Evolutionary conservation across 2,113 vertebrate genomes (phyloP).

Genomic region (Phaethornis superciliosus): DNA sequence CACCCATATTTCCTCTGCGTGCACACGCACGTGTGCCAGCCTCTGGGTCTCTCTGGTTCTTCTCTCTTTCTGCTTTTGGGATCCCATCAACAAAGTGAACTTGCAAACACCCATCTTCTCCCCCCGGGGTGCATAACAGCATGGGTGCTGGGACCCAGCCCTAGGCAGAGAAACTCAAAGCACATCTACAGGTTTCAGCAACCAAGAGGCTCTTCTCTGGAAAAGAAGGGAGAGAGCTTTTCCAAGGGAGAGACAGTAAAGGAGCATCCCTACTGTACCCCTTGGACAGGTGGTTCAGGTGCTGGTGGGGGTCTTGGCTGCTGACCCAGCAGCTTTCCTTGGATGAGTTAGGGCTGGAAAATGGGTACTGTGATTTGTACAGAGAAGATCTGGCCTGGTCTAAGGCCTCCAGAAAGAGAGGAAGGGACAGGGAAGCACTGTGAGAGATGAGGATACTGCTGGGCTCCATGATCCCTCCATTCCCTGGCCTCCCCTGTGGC

Average conservation of each 20-base stretch:
- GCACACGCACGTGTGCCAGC: neutral
- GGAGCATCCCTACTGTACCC: neutral
- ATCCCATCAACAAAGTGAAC: neutral
- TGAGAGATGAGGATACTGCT: neutral
- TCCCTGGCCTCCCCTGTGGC: neutral
- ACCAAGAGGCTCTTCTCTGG: neutral
- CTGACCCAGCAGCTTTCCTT: neutral
- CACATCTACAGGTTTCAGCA: neutral
- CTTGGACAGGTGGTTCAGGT: neutral
- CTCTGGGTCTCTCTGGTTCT: neutral
- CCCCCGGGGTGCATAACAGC: accelerated
- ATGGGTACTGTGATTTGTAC: neutral
- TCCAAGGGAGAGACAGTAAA: neutral
- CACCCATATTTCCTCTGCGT: neutral
- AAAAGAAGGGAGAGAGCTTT: neutral
- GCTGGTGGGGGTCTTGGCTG: neutral
- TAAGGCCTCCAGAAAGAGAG: neutral
- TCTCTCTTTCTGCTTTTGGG: neutral
- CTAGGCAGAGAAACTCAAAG: neutral
- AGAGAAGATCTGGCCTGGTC: neutral
- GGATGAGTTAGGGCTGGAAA: neutral
- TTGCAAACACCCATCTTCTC: neutral
- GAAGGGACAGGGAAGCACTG: accelerated
- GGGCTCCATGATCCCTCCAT: accelerated
- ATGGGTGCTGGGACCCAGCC: neutral